Evolutionary conservation across 2,888 invertebrate species (phyloP).

Genomic region (Andrena haemorrhoa): DNA sequence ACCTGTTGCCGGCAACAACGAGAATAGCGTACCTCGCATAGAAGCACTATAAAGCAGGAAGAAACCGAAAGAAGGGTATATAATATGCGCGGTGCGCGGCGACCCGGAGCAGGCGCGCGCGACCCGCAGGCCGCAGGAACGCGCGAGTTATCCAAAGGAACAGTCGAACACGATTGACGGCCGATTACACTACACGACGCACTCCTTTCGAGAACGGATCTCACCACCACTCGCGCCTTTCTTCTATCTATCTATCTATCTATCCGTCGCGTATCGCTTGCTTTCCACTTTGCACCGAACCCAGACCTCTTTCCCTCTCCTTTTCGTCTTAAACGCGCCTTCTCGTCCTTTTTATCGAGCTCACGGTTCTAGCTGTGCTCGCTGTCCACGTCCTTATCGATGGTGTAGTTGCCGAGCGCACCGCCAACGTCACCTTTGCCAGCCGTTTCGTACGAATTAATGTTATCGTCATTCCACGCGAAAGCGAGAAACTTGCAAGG

Average conservation of each 20-base stretch:
- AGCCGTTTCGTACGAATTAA: slow-evolving; percentile 4
- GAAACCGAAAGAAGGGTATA: slow-evolving; percentile 47
- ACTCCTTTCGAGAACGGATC: background rate
- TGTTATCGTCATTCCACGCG: slow-evolving; percentile 17
- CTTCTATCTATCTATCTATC: background rate
- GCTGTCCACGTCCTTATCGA: background rate
- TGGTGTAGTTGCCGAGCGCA: background rate
- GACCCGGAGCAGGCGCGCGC: slow-evolving; percentile 50
- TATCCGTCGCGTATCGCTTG: background rate
- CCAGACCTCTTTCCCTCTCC: background rate
- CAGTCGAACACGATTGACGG: slow-evolving; percentile 21
- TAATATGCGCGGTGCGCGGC: slow-evolving; percentile 49
- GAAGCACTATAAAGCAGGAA: slow-evolving; percentile 40
- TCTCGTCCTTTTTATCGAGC: background rate
- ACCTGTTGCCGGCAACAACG: slow-evolving; percentile 71
- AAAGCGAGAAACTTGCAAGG: slow-evolving; percentile 33
- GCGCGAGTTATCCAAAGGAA: slow-evolving; percentile 49
- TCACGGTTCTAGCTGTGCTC: background rate
- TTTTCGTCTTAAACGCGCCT: background rate
- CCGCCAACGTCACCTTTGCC: background rate
- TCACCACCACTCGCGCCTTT: background rate
- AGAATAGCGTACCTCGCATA: slow-evolving; percentile 44
- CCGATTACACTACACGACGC: slow-evolving; percentile 7
- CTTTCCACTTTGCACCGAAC: background rate
- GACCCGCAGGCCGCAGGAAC: slow-evolving; percentile 1